Conservation (phyloP, 2,113 vertebrate genomes). For the Tricholaema leucomelas region DNA sequence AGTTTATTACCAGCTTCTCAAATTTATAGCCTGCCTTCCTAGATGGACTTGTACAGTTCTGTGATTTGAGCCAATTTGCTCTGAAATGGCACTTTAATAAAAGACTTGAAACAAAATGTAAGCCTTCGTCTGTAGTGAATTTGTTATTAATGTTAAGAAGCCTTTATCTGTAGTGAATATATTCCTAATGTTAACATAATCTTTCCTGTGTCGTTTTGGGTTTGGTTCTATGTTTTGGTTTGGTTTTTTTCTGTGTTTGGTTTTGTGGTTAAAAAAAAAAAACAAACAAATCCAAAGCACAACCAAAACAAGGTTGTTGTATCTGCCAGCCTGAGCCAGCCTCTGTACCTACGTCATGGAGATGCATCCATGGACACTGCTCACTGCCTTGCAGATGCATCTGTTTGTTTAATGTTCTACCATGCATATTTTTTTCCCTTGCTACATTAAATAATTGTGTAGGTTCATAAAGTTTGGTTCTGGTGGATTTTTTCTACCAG, state of each 20-base stretch:
- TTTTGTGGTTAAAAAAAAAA: background rate
- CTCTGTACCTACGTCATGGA: conserved; percentile 46
- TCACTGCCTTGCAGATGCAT: conserved; percentile 2
- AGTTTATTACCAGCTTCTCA: background rate
- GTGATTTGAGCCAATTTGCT: background rate
- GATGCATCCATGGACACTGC: conserved; percentile 56
- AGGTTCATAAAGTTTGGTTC: background rate
- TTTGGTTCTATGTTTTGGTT: background rate
- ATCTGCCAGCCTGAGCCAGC: background rate
- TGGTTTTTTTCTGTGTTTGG: background rate
- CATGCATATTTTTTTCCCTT: background rate
- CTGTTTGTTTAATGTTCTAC: background rate
- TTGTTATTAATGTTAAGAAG: background rate
- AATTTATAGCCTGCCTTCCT: background rate
- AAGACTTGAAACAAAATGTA: background rate
- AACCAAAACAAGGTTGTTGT: background rate
- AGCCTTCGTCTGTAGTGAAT: background rate
- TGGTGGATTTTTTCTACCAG: background rate
- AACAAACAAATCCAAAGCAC: no score
- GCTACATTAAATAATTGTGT: background rate
- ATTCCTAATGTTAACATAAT: background rate
- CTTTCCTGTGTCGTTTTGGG: background rate
- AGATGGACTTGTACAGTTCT: background rate
- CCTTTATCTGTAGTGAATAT: background rate
- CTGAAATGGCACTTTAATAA: background rate